These are phyloP conservation scores for Enteromius thamalakanensis DNA, from an alignment of 2,797 vertebrate species.

Conservation along the genomic window DNA sequence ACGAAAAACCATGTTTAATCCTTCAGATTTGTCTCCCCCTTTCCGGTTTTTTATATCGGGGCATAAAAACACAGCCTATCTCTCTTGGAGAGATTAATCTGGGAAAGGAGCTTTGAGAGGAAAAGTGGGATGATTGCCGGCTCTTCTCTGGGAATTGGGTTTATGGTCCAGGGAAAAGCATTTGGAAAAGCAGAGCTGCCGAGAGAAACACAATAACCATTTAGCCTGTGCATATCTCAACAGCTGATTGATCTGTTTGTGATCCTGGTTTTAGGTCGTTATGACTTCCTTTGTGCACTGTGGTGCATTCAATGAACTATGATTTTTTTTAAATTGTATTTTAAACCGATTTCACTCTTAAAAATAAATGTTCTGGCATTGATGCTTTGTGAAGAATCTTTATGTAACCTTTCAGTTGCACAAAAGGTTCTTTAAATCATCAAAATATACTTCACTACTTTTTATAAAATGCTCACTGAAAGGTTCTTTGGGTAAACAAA, in stretches of 20 bases:
- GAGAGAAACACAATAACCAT: conserved; percentile 62
- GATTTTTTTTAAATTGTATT: neutral
- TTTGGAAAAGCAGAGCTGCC: conserved; percentile 48
- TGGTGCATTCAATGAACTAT: neutral
- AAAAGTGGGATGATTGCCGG: conserved; percentile 70
- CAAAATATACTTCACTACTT: neutral
- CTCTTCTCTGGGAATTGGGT: conserved; percentile 68
- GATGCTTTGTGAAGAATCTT: neutral
- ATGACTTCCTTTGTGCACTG: neutral
- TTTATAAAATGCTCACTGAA: neutral
- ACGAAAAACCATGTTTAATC: conserved; percentile 79
- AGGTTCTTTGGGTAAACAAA: neutral
- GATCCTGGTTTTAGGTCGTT: conserved; percentile 11
- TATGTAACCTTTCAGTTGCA: neutral
- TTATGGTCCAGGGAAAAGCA: conserved; percentile 65
- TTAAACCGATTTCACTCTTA: neutral
- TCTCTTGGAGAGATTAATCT: conserved; percentile 72
- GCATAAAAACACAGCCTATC: conserved; percentile 54
- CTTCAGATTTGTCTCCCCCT: conserved; percentile 66
- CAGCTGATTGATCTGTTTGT: conserved; percentile 30
- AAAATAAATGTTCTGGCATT: neutral
- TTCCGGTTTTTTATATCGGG: conserved; percentile 56
- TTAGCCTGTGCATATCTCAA: conserved; percentile 40
- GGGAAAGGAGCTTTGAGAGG: conserved; percentile 76
- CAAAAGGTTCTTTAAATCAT: neutral